Evolutionary conservation across 2,113 vertebrate genomes (phyloP).

Genomic region (Eptesicus fuscus): DNA sequence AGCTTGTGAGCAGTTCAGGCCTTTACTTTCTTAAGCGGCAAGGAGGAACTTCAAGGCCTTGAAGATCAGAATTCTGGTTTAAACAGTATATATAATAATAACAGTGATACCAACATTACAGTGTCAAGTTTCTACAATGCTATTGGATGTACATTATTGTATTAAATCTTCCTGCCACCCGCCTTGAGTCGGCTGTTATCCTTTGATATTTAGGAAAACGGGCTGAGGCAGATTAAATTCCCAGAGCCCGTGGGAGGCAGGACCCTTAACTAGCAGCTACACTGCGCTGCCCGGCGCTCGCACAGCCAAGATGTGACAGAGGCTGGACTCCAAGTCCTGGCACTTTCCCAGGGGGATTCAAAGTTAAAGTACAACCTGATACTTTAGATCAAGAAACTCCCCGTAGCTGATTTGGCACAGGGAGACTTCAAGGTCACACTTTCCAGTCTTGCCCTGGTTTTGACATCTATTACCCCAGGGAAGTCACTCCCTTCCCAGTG

Average conservation of each 20-base stretch:
- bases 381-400: slow-evolving; percentile 28
- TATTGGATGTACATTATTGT: background rate
- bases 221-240: background rate
- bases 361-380: slow-evolving; percentile 45
- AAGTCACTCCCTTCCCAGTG: background rate
- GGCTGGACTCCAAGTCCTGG: background rate
- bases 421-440: slow-evolving; percentile 24
- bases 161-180: background rate
- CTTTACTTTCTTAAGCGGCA: background rate
- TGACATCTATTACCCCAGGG: background rate
- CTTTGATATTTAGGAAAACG: background rate
- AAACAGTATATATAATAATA: background rate
- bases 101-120: background rate
- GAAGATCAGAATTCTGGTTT: background rate
- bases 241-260: background rate
- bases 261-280: background rate
- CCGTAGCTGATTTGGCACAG: background rate
- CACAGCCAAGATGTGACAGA: background rate
- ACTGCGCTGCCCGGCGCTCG: background rate
- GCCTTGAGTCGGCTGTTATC: background rate
- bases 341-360: slow-evolving; percentile 10
- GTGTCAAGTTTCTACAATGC: background rate
- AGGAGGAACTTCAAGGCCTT: background rate
- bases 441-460: background rate
- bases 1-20: background rate